phyloP scores from a whole-genome alignment of 2,888 invertebrate genomes.

The Drosophila sordidula region DNA sequence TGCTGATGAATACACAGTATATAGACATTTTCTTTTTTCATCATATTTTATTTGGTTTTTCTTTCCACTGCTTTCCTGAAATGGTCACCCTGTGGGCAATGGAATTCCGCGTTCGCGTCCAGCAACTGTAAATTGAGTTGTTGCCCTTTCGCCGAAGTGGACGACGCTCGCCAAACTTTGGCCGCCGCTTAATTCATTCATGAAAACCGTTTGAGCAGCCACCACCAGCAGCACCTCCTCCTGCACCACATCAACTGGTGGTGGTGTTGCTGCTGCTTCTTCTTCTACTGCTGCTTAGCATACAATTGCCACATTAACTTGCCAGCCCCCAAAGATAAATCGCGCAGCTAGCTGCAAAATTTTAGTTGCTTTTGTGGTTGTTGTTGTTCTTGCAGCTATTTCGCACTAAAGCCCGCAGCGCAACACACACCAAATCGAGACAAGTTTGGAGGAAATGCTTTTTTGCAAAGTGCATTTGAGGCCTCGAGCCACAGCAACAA shows the following conservation, averaged over 20 bases:
- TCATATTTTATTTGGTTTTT: slow-evolving; percentile 34
- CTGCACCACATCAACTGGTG: neutral
- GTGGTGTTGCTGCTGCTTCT: slow-evolving; percentile 1
- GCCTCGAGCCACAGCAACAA: slow-evolving; percentile 66
- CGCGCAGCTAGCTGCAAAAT: slow-evolving; percentile 65
- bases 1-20: slow-evolving; percentile 44
- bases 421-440: slow-evolving; percentile 72
- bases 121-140: slow-evolving; percentile 76
- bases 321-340: slow-evolving; percentile 77
- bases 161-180: slow-evolving; percentile 62
- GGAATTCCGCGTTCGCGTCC: slow-evolving; percentile 57
- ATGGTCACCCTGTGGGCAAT: slow-evolving; percentile 74
- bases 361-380: slow-evolving; percentile 43
- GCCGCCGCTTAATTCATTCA: slow-evolving; percentile 74
- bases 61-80: slow-evolving; percentile 22
- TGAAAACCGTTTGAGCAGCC: slow-evolving; percentile 69
- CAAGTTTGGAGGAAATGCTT: slow-evolving; percentile 77
- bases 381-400: slow-evolving; percentile 62
- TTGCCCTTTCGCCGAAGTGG: slow-evolving; percentile 67
- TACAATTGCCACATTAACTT: slow-evolving; percentile 81
- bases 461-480: slow-evolving; percentile 82
- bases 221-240: slow-evolving; percentile 16
- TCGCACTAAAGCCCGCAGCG: slow-evolving; percentile 71
- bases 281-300: slow-evolving; percentile 73
- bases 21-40: slow-evolving; percentile 13